Percentiles rank a stretch among this genome's conserved stretches.
Evolutionary conservation across 2,888 invertebrate genomes (phyloP).

Genomic region (Amphipoea oculea): DNA sequence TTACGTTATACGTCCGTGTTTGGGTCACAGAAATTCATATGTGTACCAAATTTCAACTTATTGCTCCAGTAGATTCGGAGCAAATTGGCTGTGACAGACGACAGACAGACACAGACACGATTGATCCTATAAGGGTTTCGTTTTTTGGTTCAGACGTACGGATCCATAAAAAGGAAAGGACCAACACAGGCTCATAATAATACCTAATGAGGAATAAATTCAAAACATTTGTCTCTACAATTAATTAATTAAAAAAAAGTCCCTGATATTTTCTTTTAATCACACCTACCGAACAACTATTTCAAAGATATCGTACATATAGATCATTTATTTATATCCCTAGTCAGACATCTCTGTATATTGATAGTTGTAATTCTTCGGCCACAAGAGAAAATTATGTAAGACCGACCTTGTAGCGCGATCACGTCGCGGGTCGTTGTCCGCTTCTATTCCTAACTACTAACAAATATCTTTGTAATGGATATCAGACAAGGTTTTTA

Average conservation of each 20-base stretch:
- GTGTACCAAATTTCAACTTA: not conserved
- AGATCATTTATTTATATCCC: constrained; percentile 52
- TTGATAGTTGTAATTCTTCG: constrained; percentile 52
- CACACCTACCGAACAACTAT: constrained; percentile 22
- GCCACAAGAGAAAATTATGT: constrained; percentile 50
- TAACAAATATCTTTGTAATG: constrained; percentile 62
- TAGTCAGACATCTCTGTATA: constrained; percentile 37
- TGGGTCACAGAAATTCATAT: not conserved
- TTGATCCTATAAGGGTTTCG: not conserved
- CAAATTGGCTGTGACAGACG: not conserved
- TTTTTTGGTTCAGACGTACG: not conserved
- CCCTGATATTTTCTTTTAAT: constrained; percentile 2
- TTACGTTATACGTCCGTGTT: not conserved
- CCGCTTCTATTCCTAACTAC: constrained; percentile 53
- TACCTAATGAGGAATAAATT: not conserved
- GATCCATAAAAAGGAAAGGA: not conserved
- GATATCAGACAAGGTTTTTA: constrained; percentile 58
- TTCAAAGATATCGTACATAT: constrained; percentile 27
- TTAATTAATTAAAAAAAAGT: not conserved
- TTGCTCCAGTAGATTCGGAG: not conserved
- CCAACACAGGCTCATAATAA: not conserved
- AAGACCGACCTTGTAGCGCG: constrained; percentile 45
- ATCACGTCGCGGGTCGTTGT: constrained; percentile 60
- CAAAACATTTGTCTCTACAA: not conserved
- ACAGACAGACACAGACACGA: not conserved